Conservation (phyloP, 2,888 invertebrate genomes). For the Ceramica pisi region DNA sequence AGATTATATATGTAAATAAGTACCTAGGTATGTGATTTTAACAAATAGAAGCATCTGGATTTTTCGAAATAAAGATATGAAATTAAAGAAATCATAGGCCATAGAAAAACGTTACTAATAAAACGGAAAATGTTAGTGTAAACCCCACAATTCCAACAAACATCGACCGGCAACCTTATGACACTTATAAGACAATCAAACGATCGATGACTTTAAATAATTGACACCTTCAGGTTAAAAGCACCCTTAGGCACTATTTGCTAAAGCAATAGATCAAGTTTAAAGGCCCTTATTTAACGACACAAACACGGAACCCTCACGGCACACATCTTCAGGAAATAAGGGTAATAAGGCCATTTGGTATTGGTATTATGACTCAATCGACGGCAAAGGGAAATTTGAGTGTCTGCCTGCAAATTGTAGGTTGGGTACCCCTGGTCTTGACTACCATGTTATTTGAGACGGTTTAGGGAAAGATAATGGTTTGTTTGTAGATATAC, state of each 20-base stretch:
- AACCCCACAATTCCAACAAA: neutral
- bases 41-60: too few species aligned
- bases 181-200: constrained; percentile 46
- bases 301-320: constrained; percentile 81
- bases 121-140: neutral
- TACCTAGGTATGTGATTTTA: too few species aligned
- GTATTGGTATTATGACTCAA: constrained; percentile 86
- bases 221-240: constrained; percentile 49
- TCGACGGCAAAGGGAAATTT: constrained; percentile 79
- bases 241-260: constrained; percentile 66
- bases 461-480: constrained; percentile 33
- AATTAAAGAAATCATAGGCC: neutral
- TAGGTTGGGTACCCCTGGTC: constrained; percentile 78
- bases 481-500: constrained; percentile 12
- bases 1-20: neutral
- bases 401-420: constrained; percentile 85
- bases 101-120: neutral
- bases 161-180: constrained; percentile 12
- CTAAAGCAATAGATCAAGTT: constrained; percentile 83
- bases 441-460: constrained; percentile 61
- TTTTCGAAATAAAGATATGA: neutral
- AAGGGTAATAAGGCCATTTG: constrained; percentile 70
- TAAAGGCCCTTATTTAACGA: constrained; percentile 80
- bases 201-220: constrained; percentile 48
- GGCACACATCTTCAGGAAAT: constrained; percentile 82